phyloP scores from a whole-genome alignment of 2,113 vertebrate genomes.

The Nicator chloris region DNA sequence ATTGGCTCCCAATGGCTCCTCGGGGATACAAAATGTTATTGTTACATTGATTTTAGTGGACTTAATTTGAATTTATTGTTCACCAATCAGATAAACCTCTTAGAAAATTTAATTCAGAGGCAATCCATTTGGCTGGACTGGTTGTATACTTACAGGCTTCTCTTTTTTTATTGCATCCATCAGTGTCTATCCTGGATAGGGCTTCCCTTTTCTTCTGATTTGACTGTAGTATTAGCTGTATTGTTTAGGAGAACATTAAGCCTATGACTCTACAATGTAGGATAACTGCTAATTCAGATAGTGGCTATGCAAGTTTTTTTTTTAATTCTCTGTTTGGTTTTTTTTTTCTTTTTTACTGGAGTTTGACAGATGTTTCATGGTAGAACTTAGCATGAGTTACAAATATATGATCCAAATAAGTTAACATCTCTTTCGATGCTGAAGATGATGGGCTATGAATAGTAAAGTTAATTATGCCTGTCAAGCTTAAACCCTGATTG shows the following conservation, averaged over 20 bases:
- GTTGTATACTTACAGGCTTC: neutral
- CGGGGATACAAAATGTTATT: neutral
- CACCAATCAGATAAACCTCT: slow-evolving; percentile 20
- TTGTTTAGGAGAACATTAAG: neutral
- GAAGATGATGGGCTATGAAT: neutral
- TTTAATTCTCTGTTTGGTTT: neutral
- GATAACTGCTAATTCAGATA: neutral
- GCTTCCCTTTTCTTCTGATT: neutral
- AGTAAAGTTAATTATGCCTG: neutral
- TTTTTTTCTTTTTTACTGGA: neutral
- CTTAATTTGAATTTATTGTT: slow-evolving; percentile 57
- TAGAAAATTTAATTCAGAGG: slow-evolving; percentile 27
- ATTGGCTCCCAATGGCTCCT: neutral
- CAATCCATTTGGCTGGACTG: neutral
- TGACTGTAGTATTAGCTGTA: neutral
- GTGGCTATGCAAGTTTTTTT: neutral
- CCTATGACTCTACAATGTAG: neutral
- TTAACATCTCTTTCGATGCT: neutral
- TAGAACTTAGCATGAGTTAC: neutral
- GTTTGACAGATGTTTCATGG: neutral
- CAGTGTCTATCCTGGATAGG: neutral
- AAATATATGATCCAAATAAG: neutral
- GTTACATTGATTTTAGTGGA: slow-evolving; percentile 30
- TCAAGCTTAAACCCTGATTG: neutral
- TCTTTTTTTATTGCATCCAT: neutral